These are phyloP conservation scores for Sabellastarte sp. DNA, from an alignment of 2,888 invertebrate genomes.

Conservation along the genomic window DNA sequence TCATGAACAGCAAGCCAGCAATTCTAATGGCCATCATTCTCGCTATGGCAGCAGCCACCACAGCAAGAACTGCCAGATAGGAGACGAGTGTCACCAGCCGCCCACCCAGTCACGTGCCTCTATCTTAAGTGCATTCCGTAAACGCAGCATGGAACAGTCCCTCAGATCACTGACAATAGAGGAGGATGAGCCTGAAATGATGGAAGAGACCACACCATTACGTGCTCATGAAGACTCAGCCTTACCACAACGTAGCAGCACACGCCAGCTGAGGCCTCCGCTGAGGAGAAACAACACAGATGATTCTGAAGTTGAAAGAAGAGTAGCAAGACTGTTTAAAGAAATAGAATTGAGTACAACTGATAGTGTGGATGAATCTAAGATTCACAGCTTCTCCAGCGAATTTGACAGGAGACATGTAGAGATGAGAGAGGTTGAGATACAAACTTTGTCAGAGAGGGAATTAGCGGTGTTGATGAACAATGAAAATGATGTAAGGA, in stretches of 20 bases:
- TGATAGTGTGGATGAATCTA: constrained; percentile 32
- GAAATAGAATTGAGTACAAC: constrained; percentile 30
- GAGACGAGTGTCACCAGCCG: background rate
- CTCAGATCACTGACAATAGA: background rate
- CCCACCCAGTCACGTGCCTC: background rate
- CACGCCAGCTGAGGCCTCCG: constrained; percentile 14
- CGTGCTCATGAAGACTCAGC: background rate
- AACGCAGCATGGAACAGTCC: background rate
- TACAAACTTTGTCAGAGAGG: constrained; percentile 18
- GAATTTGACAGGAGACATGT: constrained; percentile 11
- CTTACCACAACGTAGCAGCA: background rate
- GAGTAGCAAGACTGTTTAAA: constrained; percentile 26
- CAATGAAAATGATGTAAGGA: background rate
- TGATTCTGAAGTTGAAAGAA: constrained; percentile 31
- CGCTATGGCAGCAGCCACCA: background rate
- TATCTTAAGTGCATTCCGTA: background rate
- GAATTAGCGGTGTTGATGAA: background rate
- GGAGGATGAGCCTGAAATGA: background rate
- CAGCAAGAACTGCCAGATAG: no score
- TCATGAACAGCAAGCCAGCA: background rate
- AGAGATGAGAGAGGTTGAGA: constrained; percentile 17
- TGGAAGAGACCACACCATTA: background rate
- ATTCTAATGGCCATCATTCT: background rate
- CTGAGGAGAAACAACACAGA: constrained; percentile 28
- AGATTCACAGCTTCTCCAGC: constrained; percentile 16